These are phyloP conservation scores for Myripristis murdjan DNA, from an alignment of 2,797 vertebrate species.

Conservation along the genomic window DNA sequence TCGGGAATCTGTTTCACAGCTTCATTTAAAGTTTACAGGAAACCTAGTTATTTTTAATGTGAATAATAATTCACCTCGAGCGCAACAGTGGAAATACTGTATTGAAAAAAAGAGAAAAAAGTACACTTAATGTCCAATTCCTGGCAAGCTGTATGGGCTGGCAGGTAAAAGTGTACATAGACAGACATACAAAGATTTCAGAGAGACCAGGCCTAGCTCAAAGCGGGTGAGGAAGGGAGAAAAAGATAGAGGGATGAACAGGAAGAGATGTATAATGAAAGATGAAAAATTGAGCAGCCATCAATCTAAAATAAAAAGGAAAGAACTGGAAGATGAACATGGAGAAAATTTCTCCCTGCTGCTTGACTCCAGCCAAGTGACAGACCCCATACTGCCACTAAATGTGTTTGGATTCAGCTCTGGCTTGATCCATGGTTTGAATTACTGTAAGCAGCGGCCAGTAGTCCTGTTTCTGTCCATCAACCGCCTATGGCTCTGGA, in stretches of 20 bases:
- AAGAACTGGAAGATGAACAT: conserved; percentile 55
- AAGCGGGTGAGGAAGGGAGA: conserved; percentile 19
- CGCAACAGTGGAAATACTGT: conserved; percentile 76
- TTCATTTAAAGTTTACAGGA: conserved; percentile 77
- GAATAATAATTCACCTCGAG: conserved; percentile 69
- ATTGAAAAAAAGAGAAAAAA: conserved; percentile 61
- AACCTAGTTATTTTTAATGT: conserved; percentile 72
- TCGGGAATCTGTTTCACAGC: conserved; percentile 64
- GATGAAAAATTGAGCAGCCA: conserved; percentile 53
- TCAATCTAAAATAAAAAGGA: conserved; percentile 51
- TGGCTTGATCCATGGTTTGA: conserved; percentile 16
- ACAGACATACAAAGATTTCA: conserved; percentile 41
- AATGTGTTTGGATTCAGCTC: conserved; percentile 44
- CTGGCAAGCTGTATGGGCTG: conserved; percentile 61
- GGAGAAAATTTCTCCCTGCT: conserved; percentile 43
- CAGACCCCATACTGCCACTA: conserved; percentile 54
- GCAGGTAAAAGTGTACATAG: conserved; percentile 54
- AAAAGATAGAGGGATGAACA: conserved; percentile 41
- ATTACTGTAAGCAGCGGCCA: conserved; percentile 31
- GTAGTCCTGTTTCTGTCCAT: conserved; percentile 26
- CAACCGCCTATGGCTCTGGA: conserved; percentile 39
- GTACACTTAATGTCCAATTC: conserved; percentile 57
- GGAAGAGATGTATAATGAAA: conserved; percentile 47
- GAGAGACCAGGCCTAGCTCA: conserved; percentile 29
- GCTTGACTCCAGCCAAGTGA: conserved; percentile 38